Evolutionary conservation across 2,888 invertebrate genomes (phyloP), one percentile per base, ranked within the genome.

Genomic region (Harpagoxenus sublaevis): DNA sequence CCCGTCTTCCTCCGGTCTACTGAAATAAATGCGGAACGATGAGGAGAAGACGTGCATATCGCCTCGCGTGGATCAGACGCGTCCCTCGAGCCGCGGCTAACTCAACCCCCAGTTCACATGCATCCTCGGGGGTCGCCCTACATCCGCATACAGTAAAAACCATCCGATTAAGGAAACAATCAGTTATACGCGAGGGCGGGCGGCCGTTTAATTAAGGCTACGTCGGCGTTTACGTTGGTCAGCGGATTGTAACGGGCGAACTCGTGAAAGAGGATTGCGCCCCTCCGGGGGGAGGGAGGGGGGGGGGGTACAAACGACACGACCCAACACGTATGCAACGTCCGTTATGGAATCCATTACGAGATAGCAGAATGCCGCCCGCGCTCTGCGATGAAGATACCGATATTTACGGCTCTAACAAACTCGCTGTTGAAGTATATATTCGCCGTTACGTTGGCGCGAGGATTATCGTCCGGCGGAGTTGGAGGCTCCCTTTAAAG

Each of bases 301-400:
- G 0, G 6, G 35, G 35, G 35, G 35, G 35, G 28, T 66, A 68
- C 48, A 15, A 63, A 66, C 45, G 66, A 83, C 45, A 81, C 39
- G 81, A 45, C 23, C 65, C 12, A 73, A 60, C 82, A 84, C 73
- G 66, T 84, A 51, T 60, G 73, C 60, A 66, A 74, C 65, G 48
- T 84, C 71, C 66, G 70, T 84, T 84, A 81, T 77, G 75, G 83
- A 74, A 83, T 85, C 83, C 83, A 85, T 83, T 85, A 83, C 57
- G 74, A 79, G 84, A 84, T 81, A 84, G 55, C 55, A 51, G 65
- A 35, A 75, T 57, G 57, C 79, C 45, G 31, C 10, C 62, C 48
- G 31, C 51, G 35, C 45, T 39, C 6, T 28, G 84, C 60, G 68
- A 84, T 81, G 57, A 86, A 79, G 77, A 84, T 84, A 84, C 62